phyloP scores from a whole-genome alignment of 2,888 invertebrate genomes.

The Pollenia angustigena region DNA sequence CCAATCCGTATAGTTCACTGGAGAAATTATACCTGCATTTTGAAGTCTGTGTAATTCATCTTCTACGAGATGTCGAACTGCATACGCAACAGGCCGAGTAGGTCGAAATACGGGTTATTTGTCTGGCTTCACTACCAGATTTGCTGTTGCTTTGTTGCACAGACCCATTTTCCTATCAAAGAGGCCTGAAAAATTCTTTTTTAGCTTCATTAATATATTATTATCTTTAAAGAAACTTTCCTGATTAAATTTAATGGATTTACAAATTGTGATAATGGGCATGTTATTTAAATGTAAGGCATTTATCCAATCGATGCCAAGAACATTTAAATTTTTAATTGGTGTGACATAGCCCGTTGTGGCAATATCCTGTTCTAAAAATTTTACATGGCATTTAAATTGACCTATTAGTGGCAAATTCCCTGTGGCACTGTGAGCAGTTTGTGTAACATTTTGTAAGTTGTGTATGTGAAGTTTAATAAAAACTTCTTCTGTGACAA shows the following conservation, averaged over 20 bases:
- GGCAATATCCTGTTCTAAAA: too few relatives aligned
- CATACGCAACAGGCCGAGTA: conserved; percentile 74
- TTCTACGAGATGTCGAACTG: conserved; percentile 72
- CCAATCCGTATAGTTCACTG: too few relatives aligned
- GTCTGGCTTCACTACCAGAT: conserved; percentile 26
- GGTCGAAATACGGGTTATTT: conserved; percentile 70
- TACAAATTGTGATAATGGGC: conserved; percentile 66
- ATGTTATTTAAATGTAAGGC: conserved; percentile 59
- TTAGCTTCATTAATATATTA: neutral
- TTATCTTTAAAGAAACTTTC: conserved; percentile 31
- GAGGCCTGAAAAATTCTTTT: conserved; percentile 62
- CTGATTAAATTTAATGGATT: conserved; percentile 39
- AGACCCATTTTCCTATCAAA: conserved; percentile 63
- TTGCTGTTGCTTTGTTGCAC: conserved; percentile 70
- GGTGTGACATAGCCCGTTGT: conserved; percentile 54
- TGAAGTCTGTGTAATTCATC: conserved; percentile 68
- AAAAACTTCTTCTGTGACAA: conserved; percentile 50
- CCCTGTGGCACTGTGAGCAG: conserved; percentile 58
- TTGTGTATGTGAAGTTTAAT: neutral
- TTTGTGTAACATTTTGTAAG: conserved; percentile 5
- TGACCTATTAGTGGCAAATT: conserved; percentile 50
- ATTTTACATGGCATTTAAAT: too few relatives aligned
- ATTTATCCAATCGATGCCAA: conserved; percentile 58
- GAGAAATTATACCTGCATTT: conserved; percentile 8
- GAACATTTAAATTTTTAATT: conserved; percentile 44